Conservation (phyloP, 35 echinoderm and acorn worm species). For the Diadema setosum region DNA sequence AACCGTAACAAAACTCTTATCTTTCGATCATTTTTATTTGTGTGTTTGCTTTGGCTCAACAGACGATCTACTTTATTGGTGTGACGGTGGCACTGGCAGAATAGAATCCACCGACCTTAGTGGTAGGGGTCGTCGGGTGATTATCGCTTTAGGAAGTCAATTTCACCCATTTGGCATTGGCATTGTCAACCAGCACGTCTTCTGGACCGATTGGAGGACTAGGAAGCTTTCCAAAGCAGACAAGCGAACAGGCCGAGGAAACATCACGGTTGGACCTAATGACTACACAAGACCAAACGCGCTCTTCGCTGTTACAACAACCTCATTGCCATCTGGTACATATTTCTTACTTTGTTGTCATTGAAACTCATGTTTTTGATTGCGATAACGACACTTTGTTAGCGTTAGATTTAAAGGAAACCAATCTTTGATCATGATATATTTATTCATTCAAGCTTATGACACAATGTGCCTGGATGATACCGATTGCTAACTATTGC, state of each 20-base stretch:
- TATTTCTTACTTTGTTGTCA: no score
- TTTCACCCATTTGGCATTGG: conserved; percentile 33
- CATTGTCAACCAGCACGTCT: not conserved
- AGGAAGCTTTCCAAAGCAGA: not conserved
- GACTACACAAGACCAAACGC: conserved; percentile 24
- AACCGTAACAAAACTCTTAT: no score
- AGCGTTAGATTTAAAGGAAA: no score
- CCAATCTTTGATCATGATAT: no score
- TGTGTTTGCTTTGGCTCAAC: no score
- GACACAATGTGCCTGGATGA: no score
- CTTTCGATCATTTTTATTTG: no score
- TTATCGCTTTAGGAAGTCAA: not conserved
- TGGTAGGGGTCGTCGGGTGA: not conserved
- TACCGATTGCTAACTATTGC: no score
- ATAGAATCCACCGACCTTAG: conserved; percentile 40
- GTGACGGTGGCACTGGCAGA: conserved; percentile 8
- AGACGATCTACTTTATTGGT: conserved; percentile 63
- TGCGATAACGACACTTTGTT: no score
- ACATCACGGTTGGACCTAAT: not conserved
- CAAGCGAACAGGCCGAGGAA: not conserved
- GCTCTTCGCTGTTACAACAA: not conserved
- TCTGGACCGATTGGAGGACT: conserved; percentile 42
- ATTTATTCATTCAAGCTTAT: no score
- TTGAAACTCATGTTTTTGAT: no score
- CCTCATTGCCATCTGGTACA: not conserved